Percentiles rank a stretch among this genome's conserved stretches.
Evolutionary conservation across 37 sponge, comb jelly and placozoan species (phyloP).

Genomic region (Geodia barretti): DNA sequence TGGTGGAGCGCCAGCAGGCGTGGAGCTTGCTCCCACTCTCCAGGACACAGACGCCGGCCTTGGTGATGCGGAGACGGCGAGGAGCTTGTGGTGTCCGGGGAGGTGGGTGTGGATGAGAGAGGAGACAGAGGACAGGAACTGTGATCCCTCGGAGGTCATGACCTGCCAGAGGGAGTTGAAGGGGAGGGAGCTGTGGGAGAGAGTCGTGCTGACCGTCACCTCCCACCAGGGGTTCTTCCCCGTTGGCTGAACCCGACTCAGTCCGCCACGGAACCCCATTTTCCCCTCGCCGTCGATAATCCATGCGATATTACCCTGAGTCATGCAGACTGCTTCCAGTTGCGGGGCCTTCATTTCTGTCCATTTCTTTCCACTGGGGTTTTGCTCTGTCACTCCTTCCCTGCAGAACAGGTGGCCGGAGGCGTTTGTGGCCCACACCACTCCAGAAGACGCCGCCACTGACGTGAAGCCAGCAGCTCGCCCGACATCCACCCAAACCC

Average conservation of each 20-base stretch:
- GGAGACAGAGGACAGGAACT: conserved; percentile 21
- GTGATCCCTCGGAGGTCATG: conserved; percentile 31
- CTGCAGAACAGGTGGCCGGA: conserved; percentile 36
- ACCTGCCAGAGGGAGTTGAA: conserved; percentile 41
- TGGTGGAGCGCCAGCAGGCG: conserved; percentile 51
- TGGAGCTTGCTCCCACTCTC: conserved; percentile 48
- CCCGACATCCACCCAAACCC: conserved; percentile 51
- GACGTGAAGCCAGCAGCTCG: conserved; percentile 15
- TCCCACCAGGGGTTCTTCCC: conserved; percentile 84
- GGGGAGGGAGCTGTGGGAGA: conserved; percentile 24
- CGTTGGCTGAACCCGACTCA: conserved; percentile 20
- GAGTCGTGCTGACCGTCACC: conserved; percentile 22
- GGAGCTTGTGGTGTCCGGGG: background rate
- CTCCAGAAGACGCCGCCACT: conserved; percentile 33
- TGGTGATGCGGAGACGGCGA: conserved; percentile 30
- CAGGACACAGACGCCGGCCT: conserved; percentile 53
- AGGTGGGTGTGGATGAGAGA: conserved; percentile 10
- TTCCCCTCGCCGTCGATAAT: conserved; percentile 43
- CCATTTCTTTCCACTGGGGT: conserved; percentile 51
- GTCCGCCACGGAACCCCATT: conserved; percentile 68
- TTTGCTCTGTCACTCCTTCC: conserved; percentile 30
- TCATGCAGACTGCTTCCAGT: conserved; percentile 36
- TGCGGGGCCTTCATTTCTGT: conserved; percentile 33
- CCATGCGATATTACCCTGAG: conserved; percentile 64
- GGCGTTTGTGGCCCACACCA: conserved; percentile 46